A percentile compares a stretch with the other conserved stretches of the same genome.
phyloP scores from a whole-genome alignment of 2,888 invertebrate species.

The Drosophila basisetae region DNA sequence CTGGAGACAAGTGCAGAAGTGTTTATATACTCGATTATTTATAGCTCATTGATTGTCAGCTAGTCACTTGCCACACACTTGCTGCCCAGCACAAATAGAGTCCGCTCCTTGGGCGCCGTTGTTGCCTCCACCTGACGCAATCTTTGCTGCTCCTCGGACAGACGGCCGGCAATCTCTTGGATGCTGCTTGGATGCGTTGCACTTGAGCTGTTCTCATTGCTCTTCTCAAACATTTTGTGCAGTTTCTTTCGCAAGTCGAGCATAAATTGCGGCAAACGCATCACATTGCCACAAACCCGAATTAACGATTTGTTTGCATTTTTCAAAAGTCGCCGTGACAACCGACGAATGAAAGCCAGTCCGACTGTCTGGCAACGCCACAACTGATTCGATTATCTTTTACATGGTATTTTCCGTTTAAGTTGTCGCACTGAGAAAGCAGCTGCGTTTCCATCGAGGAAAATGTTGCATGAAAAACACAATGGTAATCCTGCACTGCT shows the following conservation, averaged over 20 bases:
- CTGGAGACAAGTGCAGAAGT: conserved; percentile 82
- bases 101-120: conserved; percentile 86
- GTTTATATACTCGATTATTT: background rate
- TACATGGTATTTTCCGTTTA: background rate
- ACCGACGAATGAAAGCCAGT: conserved; percentile 18
- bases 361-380: conserved; percentile 22
- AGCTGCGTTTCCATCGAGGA: background rate
- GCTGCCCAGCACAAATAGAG: conserved; percentile 89
- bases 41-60: background rate
- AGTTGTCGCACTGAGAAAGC: background rate
- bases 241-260: conserved; percentile 53
- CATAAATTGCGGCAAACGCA: conserved; percentile 67
- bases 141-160: conserved; percentile 84
- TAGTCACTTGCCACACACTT: conserved; percentile 88
- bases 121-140: conserved; percentile 76
- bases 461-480: background rate
- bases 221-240: conserved; percentile 68
- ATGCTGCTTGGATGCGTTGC: conserved; percentile 82
- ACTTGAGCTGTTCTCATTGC: conserved; percentile 41
- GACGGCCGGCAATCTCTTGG: conserved; percentile 87
- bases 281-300: conserved; percentile 38
- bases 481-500: background rate
- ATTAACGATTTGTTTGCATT: conserved; percentile 38
- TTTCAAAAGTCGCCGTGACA: conserved; percentile 45
- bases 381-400: background rate